Conservation (phyloP, 2,888 invertebrate genomes). For the Euclidia mi region DNA sequence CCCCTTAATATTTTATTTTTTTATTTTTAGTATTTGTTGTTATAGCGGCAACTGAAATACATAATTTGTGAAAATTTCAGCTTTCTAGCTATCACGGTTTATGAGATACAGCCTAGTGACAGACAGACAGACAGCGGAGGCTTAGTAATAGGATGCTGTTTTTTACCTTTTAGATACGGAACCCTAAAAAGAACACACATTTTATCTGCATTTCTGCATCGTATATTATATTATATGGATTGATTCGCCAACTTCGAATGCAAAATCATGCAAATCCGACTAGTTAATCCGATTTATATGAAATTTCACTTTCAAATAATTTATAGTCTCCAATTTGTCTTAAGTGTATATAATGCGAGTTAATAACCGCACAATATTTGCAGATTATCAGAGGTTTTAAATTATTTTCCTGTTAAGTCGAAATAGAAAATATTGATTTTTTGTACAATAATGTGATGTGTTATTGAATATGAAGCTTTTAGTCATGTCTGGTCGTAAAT, state of each 20-base stretch:
- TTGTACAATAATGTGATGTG: too few relatives aligned
- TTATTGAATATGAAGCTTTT: neutral
- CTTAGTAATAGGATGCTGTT: too few relatives aligned
- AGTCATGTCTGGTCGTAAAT: conserved; percentile 2
- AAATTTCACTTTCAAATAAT: neutral
- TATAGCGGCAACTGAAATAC: too few relatives aligned
- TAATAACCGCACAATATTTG: neutral
- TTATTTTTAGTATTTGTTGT: too few relatives aligned
- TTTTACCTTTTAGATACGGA: too few relatives aligned
- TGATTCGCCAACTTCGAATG: neutral
- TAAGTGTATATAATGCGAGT: neutral
- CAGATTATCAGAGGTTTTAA: neutral
- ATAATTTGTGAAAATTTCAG: too few relatives aligned
- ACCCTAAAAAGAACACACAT: too few relatives aligned
- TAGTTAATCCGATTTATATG: conserved; percentile 1
- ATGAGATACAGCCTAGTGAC: too few relatives aligned
- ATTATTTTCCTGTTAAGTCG: neutral
- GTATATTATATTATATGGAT: neutral
- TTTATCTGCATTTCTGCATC: too few relatives aligned
- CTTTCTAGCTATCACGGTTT: too few relatives aligned
- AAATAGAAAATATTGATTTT: neutral
- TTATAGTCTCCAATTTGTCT: conserved; percentile 2
- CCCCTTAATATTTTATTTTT: too few relatives aligned
- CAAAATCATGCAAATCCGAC: neutral
- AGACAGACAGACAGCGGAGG: too few relatives aligned